These are phyloP conservation scores for Phataginus tetradactyla DNA, from an alignment of 2,797 vertebrate genomes.

Conservation along the genomic window DNA sequence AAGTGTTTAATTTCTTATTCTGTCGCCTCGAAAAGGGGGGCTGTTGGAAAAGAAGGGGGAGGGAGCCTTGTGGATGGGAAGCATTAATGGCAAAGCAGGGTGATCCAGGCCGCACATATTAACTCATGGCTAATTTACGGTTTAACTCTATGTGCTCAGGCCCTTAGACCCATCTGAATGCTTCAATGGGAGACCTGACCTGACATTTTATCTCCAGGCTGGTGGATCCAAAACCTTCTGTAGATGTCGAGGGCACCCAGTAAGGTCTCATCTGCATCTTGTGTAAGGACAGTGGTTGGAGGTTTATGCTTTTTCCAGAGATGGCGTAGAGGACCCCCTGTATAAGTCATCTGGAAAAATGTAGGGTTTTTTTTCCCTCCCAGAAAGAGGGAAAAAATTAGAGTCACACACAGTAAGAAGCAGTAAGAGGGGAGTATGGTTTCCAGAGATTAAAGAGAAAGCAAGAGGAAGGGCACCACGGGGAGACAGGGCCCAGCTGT, in stretches of 20 bases:
- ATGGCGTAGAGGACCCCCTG: background rate
- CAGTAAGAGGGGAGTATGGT: constrained; percentile 3
- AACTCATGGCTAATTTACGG: constrained; percentile 89
- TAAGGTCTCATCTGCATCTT: background rate
- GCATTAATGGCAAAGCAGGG: constrained; percentile 94
- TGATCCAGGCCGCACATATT: constrained; percentile 92
- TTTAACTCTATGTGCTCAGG: constrained; percentile 73
- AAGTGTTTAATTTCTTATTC: constrained; percentile 99
- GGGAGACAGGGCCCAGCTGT: constrained; percentile 49
- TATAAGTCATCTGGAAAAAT: constrained; percentile 33
- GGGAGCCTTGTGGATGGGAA: constrained; percentile 87
- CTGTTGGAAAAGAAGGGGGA: constrained; percentile 48
- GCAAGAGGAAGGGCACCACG: constrained; percentile 46
- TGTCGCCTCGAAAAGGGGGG: constrained; percentile 82
- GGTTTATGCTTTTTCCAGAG: background rate
- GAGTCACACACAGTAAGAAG: background rate
- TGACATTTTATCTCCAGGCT: constrained; percentile 29
- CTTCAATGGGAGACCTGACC: background rate
- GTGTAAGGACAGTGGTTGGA: constrained; percentile 1
- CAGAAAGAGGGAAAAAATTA: background rate
- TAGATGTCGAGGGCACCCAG: background rate
- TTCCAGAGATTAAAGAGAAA: constrained; percentile 74
- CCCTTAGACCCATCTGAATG: constrained; percentile 36
- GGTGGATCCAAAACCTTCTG: background rate
- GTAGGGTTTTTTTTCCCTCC: background rate